Percentiles rank a stretch among this genome's conserved stretches.
Evolutionary conservation across 2,113 vertebrate species (phyloP).

Genomic region (Corydoras sp.): DNA sequence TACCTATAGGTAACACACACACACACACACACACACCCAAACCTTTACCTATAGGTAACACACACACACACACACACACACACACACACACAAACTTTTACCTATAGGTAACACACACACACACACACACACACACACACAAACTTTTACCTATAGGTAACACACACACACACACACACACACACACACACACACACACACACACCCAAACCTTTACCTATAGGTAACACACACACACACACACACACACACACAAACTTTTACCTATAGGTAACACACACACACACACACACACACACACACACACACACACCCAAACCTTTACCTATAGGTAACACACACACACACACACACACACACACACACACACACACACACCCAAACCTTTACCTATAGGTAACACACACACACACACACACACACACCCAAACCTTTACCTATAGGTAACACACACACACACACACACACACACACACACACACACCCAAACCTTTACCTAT

Average conservation of each 20-base stretch:
- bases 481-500: background rate
- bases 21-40: constrained; percentile 16
- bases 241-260: background rate
- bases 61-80: background rate
- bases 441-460: too few relatives aligned
- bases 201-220: background rate
- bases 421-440: too few relatives aligned
- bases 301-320: too few relatives aligned
- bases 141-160: too few relatives aligned
- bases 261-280: too few relatives aligned
- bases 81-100: constrained; percentile 22
- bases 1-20: too few relatives aligned
- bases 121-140: too few relatives aligned
- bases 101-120: constrained; percentile 8
- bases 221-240: too few relatives aligned
- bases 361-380: constrained; percentile 17
- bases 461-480: constrained; percentile 7
- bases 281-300: constrained; percentile 10
- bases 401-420: too few relatives aligned
- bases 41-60: too few relatives aligned
- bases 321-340: too few relatives aligned
- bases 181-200: constrained; percentile 14
- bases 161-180: background rate
- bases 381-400: too few relatives aligned
- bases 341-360: background rate